Evolutionary conservation across 23 tunicate species (phyloP).

Genomic region (Ascidia mentula): DNA sequence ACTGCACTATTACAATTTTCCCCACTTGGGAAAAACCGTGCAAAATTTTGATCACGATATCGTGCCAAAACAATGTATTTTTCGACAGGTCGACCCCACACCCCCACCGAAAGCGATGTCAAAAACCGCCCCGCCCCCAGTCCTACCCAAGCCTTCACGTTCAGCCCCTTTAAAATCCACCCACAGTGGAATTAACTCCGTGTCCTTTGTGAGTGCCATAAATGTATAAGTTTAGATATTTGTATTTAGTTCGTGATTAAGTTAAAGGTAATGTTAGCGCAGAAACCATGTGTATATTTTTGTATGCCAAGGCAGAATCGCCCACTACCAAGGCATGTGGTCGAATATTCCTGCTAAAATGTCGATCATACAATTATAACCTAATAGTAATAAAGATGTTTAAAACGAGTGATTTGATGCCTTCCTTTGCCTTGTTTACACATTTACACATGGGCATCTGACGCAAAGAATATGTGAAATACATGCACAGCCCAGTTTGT

Average conservation of each 20-base stretch:
- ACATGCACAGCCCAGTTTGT: too few species aligned
- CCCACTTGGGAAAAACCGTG: background rate
- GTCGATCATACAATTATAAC: too few species aligned
- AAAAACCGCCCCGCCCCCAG: conserved; percentile 62
- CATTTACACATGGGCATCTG: too few species aligned
- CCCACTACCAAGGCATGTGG: too few species aligned
- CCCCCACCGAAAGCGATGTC: conserved; percentile 48
- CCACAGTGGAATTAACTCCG: background rate
- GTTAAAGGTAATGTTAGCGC: background rate
- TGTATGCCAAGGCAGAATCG: too few species aligned
- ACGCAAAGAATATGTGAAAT: too few species aligned
- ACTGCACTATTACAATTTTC: background rate
- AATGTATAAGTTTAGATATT: background rate
- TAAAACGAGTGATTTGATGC: too few species aligned
- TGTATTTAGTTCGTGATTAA: background rate
- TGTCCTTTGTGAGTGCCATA: background rate
- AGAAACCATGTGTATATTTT: background rate
- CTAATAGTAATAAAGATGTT: too few species aligned
- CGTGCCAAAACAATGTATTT: too few species aligned
- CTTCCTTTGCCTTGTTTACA: too few species aligned
- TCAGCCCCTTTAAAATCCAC: background rate
- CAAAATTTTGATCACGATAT: background rate
- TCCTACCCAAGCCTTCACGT: conserved; percentile 64
- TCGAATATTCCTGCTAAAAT: too few species aligned
- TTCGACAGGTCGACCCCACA: conserved; percentile 7